A percentile compares a stretch with the other conserved stretches of the same genome.
phyloP scores from a whole-genome alignment of 2,797 vertebrate genomes.

The Chromobotia macracanthus region DNA sequence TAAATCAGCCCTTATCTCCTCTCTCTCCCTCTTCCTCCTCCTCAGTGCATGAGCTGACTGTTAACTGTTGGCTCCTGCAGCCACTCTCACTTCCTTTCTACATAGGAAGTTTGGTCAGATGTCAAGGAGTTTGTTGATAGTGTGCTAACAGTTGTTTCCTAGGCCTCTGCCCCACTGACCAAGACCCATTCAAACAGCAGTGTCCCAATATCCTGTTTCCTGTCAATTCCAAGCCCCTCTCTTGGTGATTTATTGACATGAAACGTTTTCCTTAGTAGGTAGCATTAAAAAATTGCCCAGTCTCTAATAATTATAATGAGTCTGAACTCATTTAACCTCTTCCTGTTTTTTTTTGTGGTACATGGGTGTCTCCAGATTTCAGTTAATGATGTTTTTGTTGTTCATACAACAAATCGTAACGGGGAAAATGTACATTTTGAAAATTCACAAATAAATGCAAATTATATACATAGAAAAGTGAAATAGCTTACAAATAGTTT shows the following conservation, averaged over 20 bases:
- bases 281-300: conserved; percentile 38
- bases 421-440: no score
- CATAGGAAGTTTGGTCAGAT: conserved; percentile 65
- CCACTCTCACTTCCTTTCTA: conserved; percentile 65
- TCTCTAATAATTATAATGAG: conserved; percentile 35
- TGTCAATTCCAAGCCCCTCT: conserved; percentile 49
- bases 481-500: no score
- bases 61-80: conserved; percentile 65
- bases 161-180: conserved; percentile 56
- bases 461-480: not conserved
- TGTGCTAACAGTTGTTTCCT: conserved; percentile 65
- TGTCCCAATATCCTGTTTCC: conserved; percentile 64
- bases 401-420: no score
- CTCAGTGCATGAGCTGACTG: conserved; percentile 51
- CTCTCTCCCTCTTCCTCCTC: conserved; percentile 45
- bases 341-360: conserved; percentile 12
- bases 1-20: conserved; percentile 48
- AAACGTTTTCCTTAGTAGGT: conserved; percentile 15
- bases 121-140: conserved; percentile 60
- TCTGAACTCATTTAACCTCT: conserved; percentile 27
- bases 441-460: not conserved
- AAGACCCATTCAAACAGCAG: conserved; percentile 46
- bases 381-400: not conserved
- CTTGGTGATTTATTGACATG: conserved; percentile 56
- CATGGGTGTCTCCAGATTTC: not conserved